Conservation (phyloP, 2,888 invertebrate species). For the Sarcophaga carnaria region DNA sequence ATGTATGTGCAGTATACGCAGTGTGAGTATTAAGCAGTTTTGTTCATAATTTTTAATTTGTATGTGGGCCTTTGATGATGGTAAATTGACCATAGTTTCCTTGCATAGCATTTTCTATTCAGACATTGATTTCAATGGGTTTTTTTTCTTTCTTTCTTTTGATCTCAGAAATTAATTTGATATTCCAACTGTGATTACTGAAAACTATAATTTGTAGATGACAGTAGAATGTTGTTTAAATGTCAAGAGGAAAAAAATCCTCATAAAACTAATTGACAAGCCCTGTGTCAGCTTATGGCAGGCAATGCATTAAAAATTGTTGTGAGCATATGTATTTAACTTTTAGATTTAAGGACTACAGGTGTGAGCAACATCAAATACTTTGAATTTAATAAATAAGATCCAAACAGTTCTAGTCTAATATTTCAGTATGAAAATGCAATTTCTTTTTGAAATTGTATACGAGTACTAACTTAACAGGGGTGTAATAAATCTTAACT, state of each 20-base stretch:
- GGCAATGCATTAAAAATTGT: too few species aligned
- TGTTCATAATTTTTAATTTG: constrained; percentile 50
- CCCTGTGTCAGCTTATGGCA: background rate
- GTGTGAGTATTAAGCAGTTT: constrained; percentile 25
- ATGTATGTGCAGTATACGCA: background rate
- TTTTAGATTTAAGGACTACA: too few species aligned
- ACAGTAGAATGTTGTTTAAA: background rate
- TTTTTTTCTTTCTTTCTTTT: background rate
- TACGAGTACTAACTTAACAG: too few species aligned
- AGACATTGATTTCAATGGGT: background rate
- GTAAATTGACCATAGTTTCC: constrained; percentile 39
- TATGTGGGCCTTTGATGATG: constrained; percentile 21
- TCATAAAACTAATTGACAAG: constrained; percentile 19
- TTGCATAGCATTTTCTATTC: constrained; percentile 43
- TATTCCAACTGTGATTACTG: constrained; percentile 33
- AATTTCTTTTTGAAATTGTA: too few species aligned
- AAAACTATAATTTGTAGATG: background rate
- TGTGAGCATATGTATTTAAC: too few species aligned
- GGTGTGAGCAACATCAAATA: too few species aligned
- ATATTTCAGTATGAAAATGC: too few species aligned
- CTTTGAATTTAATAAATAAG: too few species aligned
- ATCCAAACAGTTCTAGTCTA: too few species aligned
- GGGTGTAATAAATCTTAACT: too few species aligned
- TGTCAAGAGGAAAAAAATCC: constrained; percentile 19
- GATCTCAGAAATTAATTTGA: constrained; percentile 29